Evolutionary conservation across 2,113 vertebrate species (phyloP).

Genomic region (Anarhynchus alexandrinus): DNA sequence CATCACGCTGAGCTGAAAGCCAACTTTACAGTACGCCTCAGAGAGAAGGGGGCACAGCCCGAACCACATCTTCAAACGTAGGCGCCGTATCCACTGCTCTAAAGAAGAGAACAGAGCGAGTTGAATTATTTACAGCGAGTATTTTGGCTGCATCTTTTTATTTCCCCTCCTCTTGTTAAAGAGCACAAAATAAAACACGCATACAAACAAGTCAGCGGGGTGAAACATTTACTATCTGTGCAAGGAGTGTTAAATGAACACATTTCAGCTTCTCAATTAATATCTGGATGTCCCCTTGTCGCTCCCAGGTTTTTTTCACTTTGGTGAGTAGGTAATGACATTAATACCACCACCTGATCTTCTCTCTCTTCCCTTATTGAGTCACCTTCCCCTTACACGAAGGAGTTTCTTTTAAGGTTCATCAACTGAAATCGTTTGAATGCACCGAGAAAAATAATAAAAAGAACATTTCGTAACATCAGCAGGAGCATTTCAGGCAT

Average conservation of each 20-base stretch:
- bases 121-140: not conserved
- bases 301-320: not conserved
- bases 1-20: not conserved
- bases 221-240: not conserved
- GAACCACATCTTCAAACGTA: not conserved
- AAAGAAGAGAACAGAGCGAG: not conserved
- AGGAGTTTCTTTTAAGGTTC: not conserved
- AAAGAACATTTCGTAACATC: not conserved
- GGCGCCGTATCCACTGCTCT: accelerated
- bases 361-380: not conserved
- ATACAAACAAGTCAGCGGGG: not conserved
- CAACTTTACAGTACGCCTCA: not conserved
- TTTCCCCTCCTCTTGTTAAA: not conserved
- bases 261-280: not conserved
- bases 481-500: not conserved
- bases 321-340: not conserved
- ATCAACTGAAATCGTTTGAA: not conserved
- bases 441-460: not conserved
- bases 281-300: not conserved
- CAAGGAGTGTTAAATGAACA: not conserved
- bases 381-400: not conserved
- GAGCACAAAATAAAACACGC: not conserved
- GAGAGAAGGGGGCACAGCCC: not conserved
- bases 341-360: not conserved
- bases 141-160: not conserved